Base-by-base conservation (phyloP, 2,888 invertebrate species). In the Dendrolimus pini region DNA sequence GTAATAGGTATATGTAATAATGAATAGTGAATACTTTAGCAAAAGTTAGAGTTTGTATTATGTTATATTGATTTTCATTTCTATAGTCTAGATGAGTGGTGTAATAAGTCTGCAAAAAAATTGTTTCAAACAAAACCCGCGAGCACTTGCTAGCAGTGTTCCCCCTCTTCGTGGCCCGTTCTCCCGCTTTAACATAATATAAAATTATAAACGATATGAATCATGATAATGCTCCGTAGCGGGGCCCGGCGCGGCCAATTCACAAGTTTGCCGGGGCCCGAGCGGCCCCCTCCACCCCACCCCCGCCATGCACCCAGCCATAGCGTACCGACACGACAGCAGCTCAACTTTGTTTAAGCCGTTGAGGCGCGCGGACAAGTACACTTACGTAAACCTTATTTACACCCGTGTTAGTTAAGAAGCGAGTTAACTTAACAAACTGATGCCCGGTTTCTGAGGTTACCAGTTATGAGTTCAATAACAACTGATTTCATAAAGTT, bases 171-270 rank as follows among this genome's bases (percentile, higher is more conserved):
- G 54, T 60, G 62, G 55, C 62, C 60, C 59, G 60, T 67, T 55
- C 65, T 78, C 79, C 80, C 78, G 80, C 80, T 88, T 89, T 89
- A 89, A 89, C 89, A 89, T 89, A 88, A 89, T 89, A 89, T 88
- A 89, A 89, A 89, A 89, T 89, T 89, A 89, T 88, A 89, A 89
- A 84, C 84, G 88, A 85, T 87, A 88, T 89, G 88, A 89, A 89
- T 89, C 89, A 89, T 85, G 87, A 88, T 89, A 88, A 88, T 86
- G 86, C 85, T 82, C 79, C 75, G 80, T 77, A 80, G 77, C 77
- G 73, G 79, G 82, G 83, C 80, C 80, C 80, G 82, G 59, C 82
- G 86, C 82, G 83, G 86, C 88, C 84, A 86, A 88, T 89, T 88
- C 88, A 86, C 87, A 88, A 88, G 75, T 89, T 86, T 75, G 72